phyloP scores from a whole-genome alignment of 2,113 vertebrate species.

The Pionites leucogaster region DNA sequence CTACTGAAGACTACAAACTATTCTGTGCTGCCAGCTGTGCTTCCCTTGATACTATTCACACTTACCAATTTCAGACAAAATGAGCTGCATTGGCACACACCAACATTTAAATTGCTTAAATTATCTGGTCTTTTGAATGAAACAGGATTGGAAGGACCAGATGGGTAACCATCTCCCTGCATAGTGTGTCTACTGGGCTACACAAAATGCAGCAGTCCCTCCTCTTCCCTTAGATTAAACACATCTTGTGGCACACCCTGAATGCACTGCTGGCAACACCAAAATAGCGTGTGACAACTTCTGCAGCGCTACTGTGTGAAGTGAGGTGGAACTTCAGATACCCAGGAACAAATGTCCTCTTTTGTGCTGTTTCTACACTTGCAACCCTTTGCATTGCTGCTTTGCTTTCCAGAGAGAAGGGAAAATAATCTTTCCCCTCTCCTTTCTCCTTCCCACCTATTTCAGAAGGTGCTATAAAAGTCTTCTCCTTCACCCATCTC shows the following conservation, averaged over 20 bases:
- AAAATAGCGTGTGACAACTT: neutral
- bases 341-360: neutral
- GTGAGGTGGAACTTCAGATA: neutral
- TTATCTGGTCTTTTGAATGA: neutral
- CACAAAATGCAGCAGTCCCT: neutral
- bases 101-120: neutral
- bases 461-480: neutral
- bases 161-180: neutral
- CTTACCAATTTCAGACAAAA: neutral
- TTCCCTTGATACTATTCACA: neutral
- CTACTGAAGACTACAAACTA: neutral
- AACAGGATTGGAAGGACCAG: neutral
- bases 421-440: neutral
- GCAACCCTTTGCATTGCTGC: neutral
- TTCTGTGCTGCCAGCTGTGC: neutral
- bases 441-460: neutral
- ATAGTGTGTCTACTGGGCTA: neutral
- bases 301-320: neutral
- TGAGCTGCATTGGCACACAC: neutral
- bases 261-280: neutral
- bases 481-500: neutral
- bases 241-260: neutral
- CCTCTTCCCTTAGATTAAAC: neutral
- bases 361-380: neutral
- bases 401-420: neutral